These are phyloP conservation scores for Tetragnatha montana DNA, from an alignment of 2,888 invertebrate genomes.

Conservation along the genomic window DNA sequence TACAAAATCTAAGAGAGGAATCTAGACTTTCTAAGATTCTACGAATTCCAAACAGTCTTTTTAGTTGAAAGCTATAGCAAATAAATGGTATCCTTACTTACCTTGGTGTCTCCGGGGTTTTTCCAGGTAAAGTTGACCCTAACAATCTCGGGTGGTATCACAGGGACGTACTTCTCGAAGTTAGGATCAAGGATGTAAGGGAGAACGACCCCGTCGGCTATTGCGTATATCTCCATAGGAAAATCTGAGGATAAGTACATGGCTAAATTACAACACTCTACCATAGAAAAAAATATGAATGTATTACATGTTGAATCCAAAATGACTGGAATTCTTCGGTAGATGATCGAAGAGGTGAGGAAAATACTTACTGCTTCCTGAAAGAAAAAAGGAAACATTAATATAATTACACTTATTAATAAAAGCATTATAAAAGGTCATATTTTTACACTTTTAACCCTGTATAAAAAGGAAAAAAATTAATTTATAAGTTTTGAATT, in stretches of 20 bases:
- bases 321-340: background rate
- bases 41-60: background rate
- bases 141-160: conserved; percentile 91
- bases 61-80: background rate
- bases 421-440: background rate
- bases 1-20: too few species aligned
- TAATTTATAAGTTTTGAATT: too few species aligned
- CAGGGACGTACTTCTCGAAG: conserved; percentile 90
- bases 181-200: conserved; percentile 92
- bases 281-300: too few species aligned
- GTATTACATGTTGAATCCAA: too few species aligned
- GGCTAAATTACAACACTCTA: too few species aligned
- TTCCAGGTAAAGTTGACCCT: conserved; percentile 77
- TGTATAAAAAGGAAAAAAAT: too few species aligned
- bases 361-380: conserved; percentile 53
- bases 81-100: conserved; percentile 71
- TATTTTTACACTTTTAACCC: too few species aligned
- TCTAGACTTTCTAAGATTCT: background rate
- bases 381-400: conserved; percentile 14
- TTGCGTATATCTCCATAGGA: conserved; percentile 92
- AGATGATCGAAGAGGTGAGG: background rate
- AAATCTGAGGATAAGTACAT: conserved; percentile 76
- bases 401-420: background rate
- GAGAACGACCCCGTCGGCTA: conserved; percentile 89
- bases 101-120: conserved; percentile 75